Evolutionary conservation across 2,797 vertebrate species (phyloP).

Genomic region (Crocodylus rhombifer): DNA sequence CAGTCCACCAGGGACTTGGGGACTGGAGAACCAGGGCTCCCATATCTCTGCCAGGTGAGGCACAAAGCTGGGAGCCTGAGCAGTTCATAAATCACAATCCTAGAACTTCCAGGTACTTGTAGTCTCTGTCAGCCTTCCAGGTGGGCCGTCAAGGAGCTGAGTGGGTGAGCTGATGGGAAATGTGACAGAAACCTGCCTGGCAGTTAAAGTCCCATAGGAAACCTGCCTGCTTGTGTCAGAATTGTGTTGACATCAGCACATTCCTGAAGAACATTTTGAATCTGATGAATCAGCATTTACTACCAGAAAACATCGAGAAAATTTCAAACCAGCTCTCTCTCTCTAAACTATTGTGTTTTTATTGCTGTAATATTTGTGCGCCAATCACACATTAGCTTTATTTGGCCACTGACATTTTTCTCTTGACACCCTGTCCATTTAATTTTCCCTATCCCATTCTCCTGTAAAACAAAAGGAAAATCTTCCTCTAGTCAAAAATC

Average conservation of each 20-base stretch:
- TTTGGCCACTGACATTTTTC: conserved; percentile 39
- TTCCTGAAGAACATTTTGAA: background rate
- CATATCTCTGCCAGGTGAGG: background rate
- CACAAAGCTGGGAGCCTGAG: background rate
- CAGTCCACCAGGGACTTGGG: too few species aligned
- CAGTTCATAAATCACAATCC: too few species aligned
- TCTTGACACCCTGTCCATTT: conserved; percentile 33
- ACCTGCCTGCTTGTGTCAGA: background rate
- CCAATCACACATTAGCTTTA: conserved; percentile 56
- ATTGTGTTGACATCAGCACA: background rate
- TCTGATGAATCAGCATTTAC: background rate
- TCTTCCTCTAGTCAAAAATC: background rate
- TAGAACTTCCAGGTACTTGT: background rate
- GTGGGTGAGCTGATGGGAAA: too few species aligned
- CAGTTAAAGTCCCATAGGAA: background rate
- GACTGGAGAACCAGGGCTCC: too few species aligned
- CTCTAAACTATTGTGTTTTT: conserved; percentile 35
- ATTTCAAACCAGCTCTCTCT: background rate
- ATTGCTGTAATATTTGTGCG: conserved; percentile 20
- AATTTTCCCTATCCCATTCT: background rate
- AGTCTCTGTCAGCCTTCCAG: background rate
- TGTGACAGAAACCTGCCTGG: too few species aligned
- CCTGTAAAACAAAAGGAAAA: background rate
- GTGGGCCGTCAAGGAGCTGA: background rate
- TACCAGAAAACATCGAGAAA: background rate